A percentile compares a stretch with the other conserved stretches of the same genome.
phyloP scores from a whole-genome alignment of 2,797 vertebrate species.

The Pristis pectinata region DNA sequence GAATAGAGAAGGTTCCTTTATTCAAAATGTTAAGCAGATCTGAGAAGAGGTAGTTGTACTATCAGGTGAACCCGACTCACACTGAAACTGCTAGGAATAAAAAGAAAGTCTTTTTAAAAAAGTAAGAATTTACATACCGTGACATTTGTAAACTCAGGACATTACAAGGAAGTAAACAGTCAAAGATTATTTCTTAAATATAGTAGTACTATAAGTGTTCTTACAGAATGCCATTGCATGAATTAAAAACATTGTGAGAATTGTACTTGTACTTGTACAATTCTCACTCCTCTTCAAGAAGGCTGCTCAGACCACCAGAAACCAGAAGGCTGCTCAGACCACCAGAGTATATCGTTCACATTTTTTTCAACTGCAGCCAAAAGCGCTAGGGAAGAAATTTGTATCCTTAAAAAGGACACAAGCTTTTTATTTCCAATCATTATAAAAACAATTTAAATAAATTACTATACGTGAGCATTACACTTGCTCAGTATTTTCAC shows the following conservation, averaged over 20 bases:
- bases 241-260: neutral
- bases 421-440: neutral
- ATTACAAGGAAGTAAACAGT: neutral
- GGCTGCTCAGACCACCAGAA: neutral
- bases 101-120: neutral
- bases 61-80: neutral
- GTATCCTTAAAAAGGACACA: neutral
- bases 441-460: neutral
- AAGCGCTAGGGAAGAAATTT: neutral
- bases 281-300: neutral
- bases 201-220: neutral
- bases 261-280: neutral
- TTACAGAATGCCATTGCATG: neutral
- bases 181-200: neutral
- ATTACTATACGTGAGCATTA: neutral
- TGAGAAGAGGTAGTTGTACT: neutral
- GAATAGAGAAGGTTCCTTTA: no score
- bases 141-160: neutral
- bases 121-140: neutral
- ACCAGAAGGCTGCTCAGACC: neutral
- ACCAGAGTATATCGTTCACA: neutral
- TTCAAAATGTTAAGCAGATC: neutral
- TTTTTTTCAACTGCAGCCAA: neutral
- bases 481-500: neutral
- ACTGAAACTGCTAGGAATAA: neutral